A percentile compares a stretch with the other conserved stretches of the same genome.
phyloP scores from a whole-genome alignment of 2,797 vertebrate genomes.

The Diceros bicornis region DNA sequence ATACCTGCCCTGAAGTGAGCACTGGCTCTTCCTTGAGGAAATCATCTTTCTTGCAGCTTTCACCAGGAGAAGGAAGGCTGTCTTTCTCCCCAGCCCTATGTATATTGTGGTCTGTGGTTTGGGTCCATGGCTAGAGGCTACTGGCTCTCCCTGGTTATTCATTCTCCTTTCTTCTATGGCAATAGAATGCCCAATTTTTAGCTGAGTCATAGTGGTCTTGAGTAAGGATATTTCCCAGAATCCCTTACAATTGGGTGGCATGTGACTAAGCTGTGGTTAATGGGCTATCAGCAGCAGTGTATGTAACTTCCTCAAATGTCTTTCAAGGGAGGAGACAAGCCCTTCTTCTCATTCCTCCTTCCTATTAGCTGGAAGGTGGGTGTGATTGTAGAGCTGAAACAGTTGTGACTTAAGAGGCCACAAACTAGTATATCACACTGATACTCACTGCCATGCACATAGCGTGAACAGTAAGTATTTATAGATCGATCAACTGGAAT shows the following conservation, averaged over 20 bases:
- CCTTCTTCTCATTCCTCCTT: not conserved
- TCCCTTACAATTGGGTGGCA: not conserved
- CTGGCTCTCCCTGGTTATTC: not conserved
- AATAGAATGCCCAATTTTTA: not conserved
- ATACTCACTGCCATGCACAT: not conserved
- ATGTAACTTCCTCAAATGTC: not conserved
- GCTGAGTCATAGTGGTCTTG: not conserved
- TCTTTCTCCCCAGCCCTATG: not conserved
- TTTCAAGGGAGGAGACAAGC: not conserved
- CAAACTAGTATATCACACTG: not conserved
- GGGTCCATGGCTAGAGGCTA: not conserved
- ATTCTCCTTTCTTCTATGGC: not conserved
- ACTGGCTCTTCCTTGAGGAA: not conserved
- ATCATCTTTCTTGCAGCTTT: not conserved
- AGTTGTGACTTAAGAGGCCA: not conserved
- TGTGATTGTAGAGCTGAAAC: not conserved
- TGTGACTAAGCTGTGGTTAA: not conserved
- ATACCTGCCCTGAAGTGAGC: not conserved
- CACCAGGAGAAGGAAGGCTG: not conserved
- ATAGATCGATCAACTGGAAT: not conserved
- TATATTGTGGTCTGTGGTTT: not conserved
- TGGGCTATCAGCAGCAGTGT: not conserved
- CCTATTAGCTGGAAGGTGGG: not conserved
- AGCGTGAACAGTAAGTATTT: not conserved
- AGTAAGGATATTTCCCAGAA: not conserved